Base-by-base conservation (phyloP, 2,888 invertebrate genomes). In the Petrolisthes cinctipes region DNA sequence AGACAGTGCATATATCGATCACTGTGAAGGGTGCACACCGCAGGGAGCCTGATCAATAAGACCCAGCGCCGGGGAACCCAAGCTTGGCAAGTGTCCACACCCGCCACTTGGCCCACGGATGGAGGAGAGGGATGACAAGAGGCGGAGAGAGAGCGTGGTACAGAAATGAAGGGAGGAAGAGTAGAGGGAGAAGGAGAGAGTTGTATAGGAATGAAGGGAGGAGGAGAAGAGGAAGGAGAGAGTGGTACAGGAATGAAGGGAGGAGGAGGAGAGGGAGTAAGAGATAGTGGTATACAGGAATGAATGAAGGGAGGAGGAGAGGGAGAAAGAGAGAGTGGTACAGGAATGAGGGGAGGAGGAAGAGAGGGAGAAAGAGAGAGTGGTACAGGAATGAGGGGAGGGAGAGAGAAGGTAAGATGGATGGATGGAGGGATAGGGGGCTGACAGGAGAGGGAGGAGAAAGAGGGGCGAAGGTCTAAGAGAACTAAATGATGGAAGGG, bases 81-180 rank as follows among this genome's bases (percentile, higher is more conserved):
- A 57, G 82, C 76, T 86, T 86, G 86, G 86, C 86, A 86, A 86
- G 86, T 86, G 86, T 73, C 86, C 86, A 83, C 83, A 66, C 37
- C 37, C 37, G 37, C 0, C 37, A 37, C 37, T 37, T 37, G 37
- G 37, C 0, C 37, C 37, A 37, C 37, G 37, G 37, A 0, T 37
- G 37, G 37, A 37, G 37, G 37, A 37, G 37, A 37, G 79, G 20
- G 17, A n/a, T 14, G 6, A n/a, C 14, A 20, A 17, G 37, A 23
- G 20, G 5, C 61, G 20, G 57, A 7, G 20, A 61, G 23, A 54
- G 61, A 20, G 17, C 7, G 14, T 9, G 61, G 61, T 6, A 61
- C 7, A 61, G 61, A 61, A 14, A 61, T 6, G 61, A 61, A 61
- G 61, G 61, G 14, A 14, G 61, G 61, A 14, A 61, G 14, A 61